Evolutionary conservation across 2,113 vertebrate species (phyloP), one percentile per base, ranked within the genome.

Genomic region (Tichodroma muraria): DNA sequence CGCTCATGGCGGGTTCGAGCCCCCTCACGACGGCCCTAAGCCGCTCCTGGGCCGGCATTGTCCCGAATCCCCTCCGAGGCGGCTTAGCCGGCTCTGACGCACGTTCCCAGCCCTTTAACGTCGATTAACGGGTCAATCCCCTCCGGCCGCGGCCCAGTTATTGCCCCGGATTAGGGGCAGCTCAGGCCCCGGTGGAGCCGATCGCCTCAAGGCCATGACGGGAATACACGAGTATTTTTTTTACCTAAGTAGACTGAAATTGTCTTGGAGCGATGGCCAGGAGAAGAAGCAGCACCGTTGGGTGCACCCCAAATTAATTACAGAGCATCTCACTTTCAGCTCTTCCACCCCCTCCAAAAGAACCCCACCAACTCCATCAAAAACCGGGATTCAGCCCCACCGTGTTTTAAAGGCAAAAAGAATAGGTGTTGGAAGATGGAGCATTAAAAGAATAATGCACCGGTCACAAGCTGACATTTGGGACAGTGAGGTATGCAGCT

Each of bases 71-170:
- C 31, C 33, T 76, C 69, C 1, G 79, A 64, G 38, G 30, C 24
- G 38, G 88, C 37, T 93, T 80, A 94, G 63, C 15, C 22, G n/a
- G 24, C 61, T 59, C 17, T 91, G 92, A 89, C 78, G 85, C 65
- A 23, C n/a, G 5, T 30, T 45, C 19, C 5, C 49, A 75, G 77
- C 80, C 53, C 19, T 53, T 75, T 71, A 90, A 28, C 38, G 5
- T 30, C 42, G 56, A 52, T 94, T 94, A 96, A 50, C 20, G 33
- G 79, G 60, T 91, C 89, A 88, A 31, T 79, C 81, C 78, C 20
- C 25, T 17, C 18, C 13, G 38, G 38, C 37, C 7, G 6, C 33
- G 5, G 30, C 49, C 71, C 11, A 15, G 24, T 37, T 54, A 17
- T 47, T 3, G 14, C 6, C 24, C 27, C 5, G 18, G 80, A 78